These are phyloP conservation scores for Speoplatyrhinus poulsoni DNA, from an alignment of 2,113 vertebrate species.

Conservation along the genomic window DNA sequence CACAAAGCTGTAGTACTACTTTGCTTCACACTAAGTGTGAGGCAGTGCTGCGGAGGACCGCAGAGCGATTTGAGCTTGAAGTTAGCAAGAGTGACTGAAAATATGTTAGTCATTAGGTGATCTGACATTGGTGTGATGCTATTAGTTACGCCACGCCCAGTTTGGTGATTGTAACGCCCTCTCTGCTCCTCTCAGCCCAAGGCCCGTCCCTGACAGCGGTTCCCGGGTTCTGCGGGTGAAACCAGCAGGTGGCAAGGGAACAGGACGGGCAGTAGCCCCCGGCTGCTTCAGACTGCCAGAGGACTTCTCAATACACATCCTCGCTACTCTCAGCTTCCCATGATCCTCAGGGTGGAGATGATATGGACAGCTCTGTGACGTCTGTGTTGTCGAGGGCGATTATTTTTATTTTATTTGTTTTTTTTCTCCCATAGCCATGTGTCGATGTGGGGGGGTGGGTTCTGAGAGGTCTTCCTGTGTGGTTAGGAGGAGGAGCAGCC, in stretches of 20 bases:
- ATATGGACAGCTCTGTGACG: conserved; percentile 81
- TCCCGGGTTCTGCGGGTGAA: conserved; percentile 76
- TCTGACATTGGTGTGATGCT: too few species aligned
- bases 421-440: conserved; percentile 87
- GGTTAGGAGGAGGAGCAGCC: conserved; percentile 30
- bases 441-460: conserved; percentile 34
- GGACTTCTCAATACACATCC: conserved; percentile 82
- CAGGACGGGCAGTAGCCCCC: conserved; percentile 37
- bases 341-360: conserved; percentile 94
- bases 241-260: conserved; percentile 43
- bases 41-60: too few species aligned
- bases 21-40: too few species aligned
- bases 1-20: too few species aligned
- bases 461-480: conserved; percentile 64
- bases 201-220: conserved; percentile 92
- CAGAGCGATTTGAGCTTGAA: too few species aligned
- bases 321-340: conserved; percentile 89
- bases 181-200: conserved; percentile 83
- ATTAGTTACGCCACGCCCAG: not conserved
- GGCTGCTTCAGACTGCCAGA: conserved; percentile 83
- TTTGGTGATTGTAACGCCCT: not conserved
- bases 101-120: too few species aligned
- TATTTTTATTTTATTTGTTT: conserved; percentile 38
- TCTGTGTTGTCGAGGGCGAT: conserved; percentile 66
- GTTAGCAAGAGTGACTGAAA: too few species aligned